Percentiles rank a stretch among this genome's conserved stretches.
Evolutionary conservation across 2,113 vertebrate genomes (phyloP).

Genomic region (Antechinus flavipes): DNA sequence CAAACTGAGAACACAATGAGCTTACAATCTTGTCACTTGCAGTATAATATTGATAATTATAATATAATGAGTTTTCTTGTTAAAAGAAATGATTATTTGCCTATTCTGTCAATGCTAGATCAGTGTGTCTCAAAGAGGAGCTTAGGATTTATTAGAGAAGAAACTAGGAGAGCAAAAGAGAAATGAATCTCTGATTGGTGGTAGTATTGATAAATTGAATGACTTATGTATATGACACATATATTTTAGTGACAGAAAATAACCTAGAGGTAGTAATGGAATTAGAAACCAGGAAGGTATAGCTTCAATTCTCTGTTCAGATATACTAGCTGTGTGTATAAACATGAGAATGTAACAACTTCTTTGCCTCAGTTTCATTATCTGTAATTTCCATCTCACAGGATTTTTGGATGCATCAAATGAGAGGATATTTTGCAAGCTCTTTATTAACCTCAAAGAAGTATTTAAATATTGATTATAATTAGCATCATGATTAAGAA

Average conservation of each 20-base stretch:
- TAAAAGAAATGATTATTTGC: not conserved
- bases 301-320: not conserved
- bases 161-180: not conserved
- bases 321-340: not conserved
- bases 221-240: not conserved
- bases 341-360: not conserved
- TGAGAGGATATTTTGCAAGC: not conserved
- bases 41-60: not conserved
- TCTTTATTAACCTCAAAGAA: not conserved
- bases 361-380: not conserved
- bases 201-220: not conserved
- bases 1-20: not conserved
- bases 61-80: not conserved
- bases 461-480: not conserved
- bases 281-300: not conserved
- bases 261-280: not conserved
- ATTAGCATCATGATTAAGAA: not conserved
- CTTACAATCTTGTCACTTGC: not conserved
- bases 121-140: not conserved
- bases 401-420: not conserved
- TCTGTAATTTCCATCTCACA: not conserved
- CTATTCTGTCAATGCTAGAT: not conserved
- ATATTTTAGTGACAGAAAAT: not conserved
- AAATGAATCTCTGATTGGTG: not conserved
- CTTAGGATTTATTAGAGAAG: not conserved